phyloP scores from a whole-genome alignment of 2,113 vertebrate species.

The Gorilla gorilla region DNA sequence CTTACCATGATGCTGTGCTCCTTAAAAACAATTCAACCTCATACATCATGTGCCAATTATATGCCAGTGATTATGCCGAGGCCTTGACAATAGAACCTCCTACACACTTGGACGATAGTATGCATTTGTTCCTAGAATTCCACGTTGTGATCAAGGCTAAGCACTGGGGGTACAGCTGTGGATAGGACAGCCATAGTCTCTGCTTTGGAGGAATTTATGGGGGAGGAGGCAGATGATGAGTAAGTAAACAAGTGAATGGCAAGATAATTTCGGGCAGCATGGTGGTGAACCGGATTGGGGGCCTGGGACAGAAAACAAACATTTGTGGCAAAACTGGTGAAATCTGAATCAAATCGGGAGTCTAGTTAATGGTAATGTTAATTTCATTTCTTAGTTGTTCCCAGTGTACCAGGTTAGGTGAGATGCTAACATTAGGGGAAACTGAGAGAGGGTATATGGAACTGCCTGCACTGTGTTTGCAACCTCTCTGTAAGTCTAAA shows the following conservation, averaged over 20 bases:
- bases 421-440: not conserved
- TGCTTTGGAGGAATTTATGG: not conserved
- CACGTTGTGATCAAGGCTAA: not conserved
- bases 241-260: not conserved
- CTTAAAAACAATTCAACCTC: not conserved
- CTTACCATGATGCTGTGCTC: not conserved
- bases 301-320: not conserved
- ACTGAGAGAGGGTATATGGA: not conserved
- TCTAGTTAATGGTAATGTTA: not conserved
- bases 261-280: not conserved
- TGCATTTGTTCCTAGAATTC: not conserved
- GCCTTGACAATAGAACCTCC: no score
- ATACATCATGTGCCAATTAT: not conserved
- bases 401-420: fast-evolving
- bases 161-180: not conserved
- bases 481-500: not conserved
- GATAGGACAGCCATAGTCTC: not conserved
- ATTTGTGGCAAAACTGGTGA: not conserved
- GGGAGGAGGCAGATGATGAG: not conserved
- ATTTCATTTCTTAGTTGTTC: not conserved
- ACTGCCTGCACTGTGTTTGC: not conserved
- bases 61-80: no score
- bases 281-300: not conserved
- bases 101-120: not conserved
- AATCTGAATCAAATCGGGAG: not conserved